Evolutionary conservation across 2,888 invertebrate species (phyloP).

Genomic region (Chloroclysta siterata): DNA sequence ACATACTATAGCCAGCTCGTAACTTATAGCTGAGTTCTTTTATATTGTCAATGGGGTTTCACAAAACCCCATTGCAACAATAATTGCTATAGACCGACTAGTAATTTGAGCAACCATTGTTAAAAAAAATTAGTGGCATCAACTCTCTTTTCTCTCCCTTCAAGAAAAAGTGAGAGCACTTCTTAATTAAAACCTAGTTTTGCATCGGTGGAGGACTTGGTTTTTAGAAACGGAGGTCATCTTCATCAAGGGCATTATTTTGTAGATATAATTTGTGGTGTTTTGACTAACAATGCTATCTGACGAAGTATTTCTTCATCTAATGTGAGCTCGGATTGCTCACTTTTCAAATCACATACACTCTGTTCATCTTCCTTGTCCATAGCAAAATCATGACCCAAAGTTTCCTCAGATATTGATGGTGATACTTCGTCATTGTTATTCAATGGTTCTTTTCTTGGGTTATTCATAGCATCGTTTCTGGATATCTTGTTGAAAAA

Average conservation of each 20-base stretch:
- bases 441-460: slow-evolving; percentile 6
- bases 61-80: no score
- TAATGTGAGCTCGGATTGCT: slow-evolving; percentile 1
- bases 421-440: not conserved
- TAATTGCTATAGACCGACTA: no score
- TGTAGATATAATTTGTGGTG: slow-evolving; percentile 8
- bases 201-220: not conserved
- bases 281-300: slow-evolving; percentile 1
- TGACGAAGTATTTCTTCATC: slow-evolving; percentile 21
- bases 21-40: no score
- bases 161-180: no score
- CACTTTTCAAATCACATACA: slow-evolving; percentile 12
- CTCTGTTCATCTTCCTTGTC: slow-evolving; percentile 32
- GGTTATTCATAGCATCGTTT: slow-evolving; percentile 18
- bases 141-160: no score
- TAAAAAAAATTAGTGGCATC: no score
- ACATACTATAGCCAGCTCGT: no score
- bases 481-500: slow-evolving; percentile 61
- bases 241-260: not conserved
- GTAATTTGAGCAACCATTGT: no score
- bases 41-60: no score
- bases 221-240: not conserved
- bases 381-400: slow-evolving; percentile 17
- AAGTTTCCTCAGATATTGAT: slow-evolving; percentile 6
- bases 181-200: no score